phyloP scores from a whole-genome alignment of 2,888 invertebrate species.

The Agrotis exclamationis region DNA sequence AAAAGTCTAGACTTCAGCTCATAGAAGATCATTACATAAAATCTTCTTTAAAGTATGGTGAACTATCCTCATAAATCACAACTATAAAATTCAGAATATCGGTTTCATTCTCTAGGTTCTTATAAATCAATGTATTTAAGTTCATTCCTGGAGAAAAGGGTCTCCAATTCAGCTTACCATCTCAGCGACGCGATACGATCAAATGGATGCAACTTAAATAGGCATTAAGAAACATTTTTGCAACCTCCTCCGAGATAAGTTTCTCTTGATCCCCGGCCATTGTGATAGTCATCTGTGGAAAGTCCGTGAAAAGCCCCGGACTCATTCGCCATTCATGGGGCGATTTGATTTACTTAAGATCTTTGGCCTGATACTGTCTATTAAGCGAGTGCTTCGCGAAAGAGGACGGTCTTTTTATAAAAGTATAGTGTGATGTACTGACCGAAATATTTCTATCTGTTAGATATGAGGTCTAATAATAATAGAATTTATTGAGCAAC shows the following conservation, averaged over 20 bases:
- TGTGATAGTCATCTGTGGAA: conserved; percentile 89
- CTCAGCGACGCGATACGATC: conserved; percentile 77
- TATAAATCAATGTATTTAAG: conserved; percentile 3
- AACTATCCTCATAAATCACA: conserved; percentile 22
- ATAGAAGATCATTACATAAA: conserved; percentile 3
- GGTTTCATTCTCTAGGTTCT: neutral
- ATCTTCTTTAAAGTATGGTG: neutral
- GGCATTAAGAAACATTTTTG: conserved; percentile 89
- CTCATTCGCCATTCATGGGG: conserved; percentile 90
- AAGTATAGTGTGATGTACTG: conserved; percentile 76
- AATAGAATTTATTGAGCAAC: conserved; percentile 15
- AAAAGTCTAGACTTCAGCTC: conserved; percentile 58
- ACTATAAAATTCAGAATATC: neutral
- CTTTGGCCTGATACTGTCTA: conserved; percentile 87
- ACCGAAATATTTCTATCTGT: conserved; percentile 24
- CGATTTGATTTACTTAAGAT: conserved; percentile 91
- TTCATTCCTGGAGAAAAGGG: conserved; percentile 29
- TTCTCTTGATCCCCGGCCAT: conserved; percentile 88
- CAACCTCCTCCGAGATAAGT: conserved; percentile 85
- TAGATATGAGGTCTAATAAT: conserved; percentile 1
- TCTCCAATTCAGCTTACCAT: conserved; percentile 45
- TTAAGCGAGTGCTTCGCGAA: conserved; percentile 84
- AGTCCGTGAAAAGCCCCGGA: conserved; percentile 87
- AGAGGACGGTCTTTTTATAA: conserved; percentile 77
- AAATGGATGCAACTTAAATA: conserved; percentile 87